Evolutionary conservation across 64 coral and sea anemone species (phyloP), one percentile per base, ranked within the genome.

Genomic region (Cladopsammia gracilis): DNA sequence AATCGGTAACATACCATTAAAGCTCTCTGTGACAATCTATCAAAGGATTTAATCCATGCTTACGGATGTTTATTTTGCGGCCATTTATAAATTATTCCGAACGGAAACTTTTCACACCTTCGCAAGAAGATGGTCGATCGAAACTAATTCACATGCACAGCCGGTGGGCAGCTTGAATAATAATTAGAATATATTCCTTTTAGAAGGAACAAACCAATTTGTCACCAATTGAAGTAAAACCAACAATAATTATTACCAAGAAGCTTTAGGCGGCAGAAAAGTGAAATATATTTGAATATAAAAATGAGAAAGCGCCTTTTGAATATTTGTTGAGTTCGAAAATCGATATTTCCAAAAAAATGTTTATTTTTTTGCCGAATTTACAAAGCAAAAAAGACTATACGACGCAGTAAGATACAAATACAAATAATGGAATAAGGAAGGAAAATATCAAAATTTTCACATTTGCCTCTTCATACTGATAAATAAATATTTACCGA

Each of bases 1-100:
- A 25, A 25, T 69, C 15, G 34, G 20, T 43, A 64, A 20, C 13
- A 26, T 82, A 18, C 78, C 72, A 19, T 64, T 18, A 11, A 82
- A 64, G 10, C 5, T 61, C 18, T 64, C 58, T 34, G 58, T 64
- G 13, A 75, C 24, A 5, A 34, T 25, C 48, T 54, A 10, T 22
- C 19, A 62, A 44, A 16, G 11, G 12, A 10, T 43, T 26, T 0
- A 82, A 12, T 47, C 59, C 58, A 82, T 9, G 8, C 13, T 25
- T 67, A 23, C 18, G 43, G 46, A 11, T 67, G 46, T 68, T 84
- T 84, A 62, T 82, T 64, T 44, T 82, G 58, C 24, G 54, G 77
- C 10, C 0, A 64, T 20, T 19, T 82, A 82, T 15, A 72, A 26
- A 45, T 46, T 44, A 82, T 59, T 64, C 3, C 22, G 13, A 62